Conservation (phyloP, 2,888 invertebrate genomes). For the Balanococcus diminutus region DNA sequence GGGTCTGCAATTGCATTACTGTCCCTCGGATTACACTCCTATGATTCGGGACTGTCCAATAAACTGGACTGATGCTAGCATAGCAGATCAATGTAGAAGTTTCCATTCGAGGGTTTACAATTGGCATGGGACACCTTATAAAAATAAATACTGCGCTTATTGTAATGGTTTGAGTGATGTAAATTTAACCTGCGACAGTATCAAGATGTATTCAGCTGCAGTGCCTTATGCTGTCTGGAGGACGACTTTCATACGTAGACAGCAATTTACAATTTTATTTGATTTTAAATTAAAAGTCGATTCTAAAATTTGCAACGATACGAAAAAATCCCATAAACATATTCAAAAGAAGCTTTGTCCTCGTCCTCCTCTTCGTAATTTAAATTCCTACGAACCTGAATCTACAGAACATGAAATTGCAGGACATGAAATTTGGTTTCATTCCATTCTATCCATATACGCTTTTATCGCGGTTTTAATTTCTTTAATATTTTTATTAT, state of each 20-base stretch:
- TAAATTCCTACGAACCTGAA: not conserved
- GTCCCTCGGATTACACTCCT: not conserved
- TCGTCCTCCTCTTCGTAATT: not conserved
- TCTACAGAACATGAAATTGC: not conserved
- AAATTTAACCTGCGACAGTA: not conserved
- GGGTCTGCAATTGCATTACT: not conserved
- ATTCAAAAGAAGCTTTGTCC: not conserved
- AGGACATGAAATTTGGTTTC: not conserved
- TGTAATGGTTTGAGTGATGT: not conserved
- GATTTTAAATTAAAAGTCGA: not conserved
- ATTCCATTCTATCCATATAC: not conserved
- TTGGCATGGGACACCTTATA: not conserved
- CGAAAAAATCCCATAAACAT: not conserved
- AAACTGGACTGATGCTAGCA: not conserved
- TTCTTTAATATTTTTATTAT: constrained; percentile 63
- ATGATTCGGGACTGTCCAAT: not conserved
- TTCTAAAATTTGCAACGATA: not conserved
- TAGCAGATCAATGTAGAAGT: not conserved
- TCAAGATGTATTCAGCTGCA: not conserved
- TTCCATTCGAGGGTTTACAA: not conserved
- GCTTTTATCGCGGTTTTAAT: constrained; percentile 63
- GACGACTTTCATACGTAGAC: too few species aligned
- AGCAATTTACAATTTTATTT: not conserved
- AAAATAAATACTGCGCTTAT: not conserved
- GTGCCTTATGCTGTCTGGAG: too few species aligned